Evolutionary conservation across 2,888 invertebrate species (phyloP), one percentile per base, ranked within the genome.

Genomic region (Acanthosoma haemorrhoidale): DNA sequence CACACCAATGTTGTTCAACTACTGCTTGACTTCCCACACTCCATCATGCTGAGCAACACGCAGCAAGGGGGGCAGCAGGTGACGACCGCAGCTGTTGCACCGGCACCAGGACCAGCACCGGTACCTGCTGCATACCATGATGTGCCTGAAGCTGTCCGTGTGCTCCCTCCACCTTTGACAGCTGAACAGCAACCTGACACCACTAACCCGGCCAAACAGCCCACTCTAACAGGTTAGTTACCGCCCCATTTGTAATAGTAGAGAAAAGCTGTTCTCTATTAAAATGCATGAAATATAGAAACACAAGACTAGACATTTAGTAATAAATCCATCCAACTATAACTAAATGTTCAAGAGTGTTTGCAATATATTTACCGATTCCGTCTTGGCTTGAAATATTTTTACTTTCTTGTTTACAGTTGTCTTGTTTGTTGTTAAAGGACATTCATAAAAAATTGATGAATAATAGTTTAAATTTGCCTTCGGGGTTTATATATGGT

Each of bases 1-100:
- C 97, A 98, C 81, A 95, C 96, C 21, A 89, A 88, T 75, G 96
- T 99, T 71, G 97, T 98, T 72, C 94, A 95, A 81, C 83, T 97
- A 76, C 83, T 99, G 75, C 86, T 99, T 75, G 97, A 98, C 82
- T 97, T 92, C 82, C 95, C 96, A 32, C 92, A 92, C 82, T 87
- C 90, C 78, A 87, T 90, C 80, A 86, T 89, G 85, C 83, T 91
- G 83, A 86, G 84, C 11, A 70, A 73, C 25, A 61, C 67, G 8
- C 70, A 58, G 11, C 41, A 39, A 16, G 63, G 57, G 34, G 64
- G 60, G 38, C 29, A 69, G 15, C 71, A 58, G 67, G 67, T 39
- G 39, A 61, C 31, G n/a, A 59, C 34, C 15, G 57, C 58, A 11
- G 57, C 63, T 6, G 57, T 38, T 3, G 51, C 32, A n/a, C 16